Conservation (phyloP, 2,797 vertebrate species). For the Carduelis carduelis region DNA sequence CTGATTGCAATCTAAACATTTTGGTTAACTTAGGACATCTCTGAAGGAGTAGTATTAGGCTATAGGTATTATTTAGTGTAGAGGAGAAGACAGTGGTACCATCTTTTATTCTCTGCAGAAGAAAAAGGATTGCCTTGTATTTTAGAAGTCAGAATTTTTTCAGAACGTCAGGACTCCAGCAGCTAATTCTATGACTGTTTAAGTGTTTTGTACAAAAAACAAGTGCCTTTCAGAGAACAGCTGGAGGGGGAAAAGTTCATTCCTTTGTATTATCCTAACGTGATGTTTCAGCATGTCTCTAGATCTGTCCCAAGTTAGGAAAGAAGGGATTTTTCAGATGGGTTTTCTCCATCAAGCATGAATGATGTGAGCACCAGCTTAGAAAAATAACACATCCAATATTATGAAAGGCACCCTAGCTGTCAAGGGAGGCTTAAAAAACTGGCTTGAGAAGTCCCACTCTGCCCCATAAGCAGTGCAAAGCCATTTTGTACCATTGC, state of each 20-base stretch:
- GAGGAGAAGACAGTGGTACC: not conserved
- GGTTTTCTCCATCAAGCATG: not conserved
- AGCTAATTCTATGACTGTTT: not conserved
- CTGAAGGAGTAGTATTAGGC: not conserved
- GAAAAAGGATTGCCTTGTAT: not conserved
- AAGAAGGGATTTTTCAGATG: not conserved
- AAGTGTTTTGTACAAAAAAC: not conserved
- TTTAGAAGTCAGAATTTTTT: not conserved
- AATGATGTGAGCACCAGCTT: not conserved
- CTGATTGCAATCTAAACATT: constrained; percentile 23
- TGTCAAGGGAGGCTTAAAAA: not conserved
- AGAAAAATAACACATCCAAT: not conserved
- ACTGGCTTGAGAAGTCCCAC: not conserved
- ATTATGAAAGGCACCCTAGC: not conserved
- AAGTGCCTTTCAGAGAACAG: not conserved
- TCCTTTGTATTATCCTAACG: not conserved
- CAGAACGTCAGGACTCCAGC: not conserved
- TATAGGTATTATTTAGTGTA: not conserved
- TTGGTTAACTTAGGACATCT: not conserved
- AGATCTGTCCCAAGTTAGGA: not conserved
- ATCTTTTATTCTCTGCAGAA: not conserved
- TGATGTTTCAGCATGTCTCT: not conserved
- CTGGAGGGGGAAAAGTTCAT: not conserved
- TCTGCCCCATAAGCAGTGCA: not conserved
- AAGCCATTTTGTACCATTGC: not conserved